A percentile compares a stretch with the other conserved stretches of the same genome.
These are phyloP conservation scores for Pachypanchax playfairii DNA, from an alignment of 2,113 vertebrate species.

Conservation along the genomic window DNA sequence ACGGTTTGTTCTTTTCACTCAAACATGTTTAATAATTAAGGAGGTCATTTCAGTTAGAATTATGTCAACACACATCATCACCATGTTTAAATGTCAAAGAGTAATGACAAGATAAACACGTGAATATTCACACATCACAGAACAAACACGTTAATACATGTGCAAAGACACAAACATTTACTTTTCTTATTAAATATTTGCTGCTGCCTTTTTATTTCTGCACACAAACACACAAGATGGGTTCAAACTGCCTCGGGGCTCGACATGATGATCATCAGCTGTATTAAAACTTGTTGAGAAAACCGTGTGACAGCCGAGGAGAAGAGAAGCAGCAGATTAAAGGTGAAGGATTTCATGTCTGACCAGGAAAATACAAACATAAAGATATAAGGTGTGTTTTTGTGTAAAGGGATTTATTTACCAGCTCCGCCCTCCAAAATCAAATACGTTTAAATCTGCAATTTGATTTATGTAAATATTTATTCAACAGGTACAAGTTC, in stretches of 20 bases:
- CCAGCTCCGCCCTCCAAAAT: too few species aligned
- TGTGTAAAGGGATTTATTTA: too few species aligned
- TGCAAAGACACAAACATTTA: neutral
- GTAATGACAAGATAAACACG: constrained; percentile 11
- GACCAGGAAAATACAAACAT: too few species aligned
- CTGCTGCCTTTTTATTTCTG: neutral
- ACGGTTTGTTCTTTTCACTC: neutral
- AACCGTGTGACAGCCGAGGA: neutral
- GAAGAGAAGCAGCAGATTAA: too few species aligned
- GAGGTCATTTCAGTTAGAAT: constrained; percentile 10
- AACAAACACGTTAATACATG: neutral
- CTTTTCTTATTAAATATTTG: neutral
- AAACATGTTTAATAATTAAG: constrained; percentile 24
- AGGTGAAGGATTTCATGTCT: too few species aligned
- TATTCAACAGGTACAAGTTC: too few species aligned
- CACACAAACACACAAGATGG: neutral
- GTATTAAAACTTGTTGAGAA: neutral
- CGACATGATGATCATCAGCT: neutral
- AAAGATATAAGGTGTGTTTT: too few species aligned
- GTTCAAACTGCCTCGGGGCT: neutral
- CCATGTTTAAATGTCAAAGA: neutral
- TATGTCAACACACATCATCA: constrained; percentile 14
- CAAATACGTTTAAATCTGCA: too few species aligned
- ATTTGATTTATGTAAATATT: too few species aligned
- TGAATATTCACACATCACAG: neutral